These are phyloP conservation scores for Tragulus kanchil DNA, from an alignment of 2,113 vertebrate genomes.

Conservation along the genomic window DNA sequence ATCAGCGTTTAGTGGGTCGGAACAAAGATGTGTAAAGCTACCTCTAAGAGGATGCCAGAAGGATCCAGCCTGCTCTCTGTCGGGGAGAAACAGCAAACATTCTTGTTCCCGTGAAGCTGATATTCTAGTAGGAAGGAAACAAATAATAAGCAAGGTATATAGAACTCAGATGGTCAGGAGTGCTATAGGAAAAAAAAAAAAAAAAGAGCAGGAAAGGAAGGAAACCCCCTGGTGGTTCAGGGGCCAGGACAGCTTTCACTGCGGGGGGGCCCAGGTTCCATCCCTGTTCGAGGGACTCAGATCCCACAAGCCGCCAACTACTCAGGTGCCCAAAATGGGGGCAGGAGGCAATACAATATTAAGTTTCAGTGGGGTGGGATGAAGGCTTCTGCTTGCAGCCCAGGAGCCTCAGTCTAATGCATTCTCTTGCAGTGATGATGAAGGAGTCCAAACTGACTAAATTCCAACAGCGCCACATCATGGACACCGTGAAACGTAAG, in stretches of 20 bases:
- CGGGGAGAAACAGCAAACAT: background rate
- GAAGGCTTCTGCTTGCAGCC: background rate
- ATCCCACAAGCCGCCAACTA: background rate
- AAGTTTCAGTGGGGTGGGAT: too few species aligned
- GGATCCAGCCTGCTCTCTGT: too few species aligned
- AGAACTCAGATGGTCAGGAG: background rate
- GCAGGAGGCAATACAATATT: background rate
- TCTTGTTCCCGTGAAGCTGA: background rate
- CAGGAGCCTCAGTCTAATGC: background rate
- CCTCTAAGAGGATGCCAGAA: background rate
- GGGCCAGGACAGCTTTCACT: background rate
- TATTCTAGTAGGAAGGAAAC: background rate
- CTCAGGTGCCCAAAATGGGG: background rate
- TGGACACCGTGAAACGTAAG: conserved; percentile 89
- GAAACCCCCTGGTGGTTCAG: background rate
- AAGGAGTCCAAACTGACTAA: conserved; percentile 90
- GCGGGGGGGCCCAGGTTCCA: background rate
- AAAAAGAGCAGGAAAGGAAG: background rate
- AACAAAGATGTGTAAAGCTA: background rate
- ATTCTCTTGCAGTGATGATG: conserved; percentile 93
- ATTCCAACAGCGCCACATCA: conserved; percentile 90
- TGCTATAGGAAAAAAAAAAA: background rate
- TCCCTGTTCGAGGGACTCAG: background rate
- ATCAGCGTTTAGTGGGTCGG: background rate
- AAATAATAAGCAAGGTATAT: background rate